Evolutionary conservation across 2,797 vertebrate species (phyloP), one percentile per base, ranked within the genome.

Genomic region (Myotis vivesi): DNA sequence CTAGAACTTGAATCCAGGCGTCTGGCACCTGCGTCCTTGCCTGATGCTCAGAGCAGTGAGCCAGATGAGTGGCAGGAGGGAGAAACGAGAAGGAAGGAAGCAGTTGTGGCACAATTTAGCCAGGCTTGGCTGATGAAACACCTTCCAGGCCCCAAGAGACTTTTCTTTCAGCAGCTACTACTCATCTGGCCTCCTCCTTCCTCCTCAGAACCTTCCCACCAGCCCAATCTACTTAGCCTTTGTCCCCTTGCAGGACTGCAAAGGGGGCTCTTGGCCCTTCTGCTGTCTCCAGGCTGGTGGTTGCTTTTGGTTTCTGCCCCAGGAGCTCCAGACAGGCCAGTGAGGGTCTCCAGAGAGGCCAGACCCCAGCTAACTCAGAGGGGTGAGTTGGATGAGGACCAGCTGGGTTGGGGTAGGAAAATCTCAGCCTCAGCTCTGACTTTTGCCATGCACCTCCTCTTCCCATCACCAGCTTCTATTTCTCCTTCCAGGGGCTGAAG

Each of bases 281-380:
- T 72, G 59, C 49, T 86, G 28, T 69, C 85, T 89, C 25, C 25
- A 75, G 46, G 49, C 72, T 91, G 33, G 72, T 33, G 80, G 68
- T 11, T 79, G 64, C 28, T 41, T 76, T 33, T 89, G 77, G 86
- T 66, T 92, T 86, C 44, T 85, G 68, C 30, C 64, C 30, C 33
- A 71, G 90, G 53, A 93, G 76, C 88, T 77, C 38, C 30, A 28
- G 86, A 91, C 23, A 33, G 57, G 41, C 23, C 91, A 80, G n/a
- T 6, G 33, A 51, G 79, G 68, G 51, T 96, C 90, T 89, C 53
- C 33, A 46, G 89, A 77, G 86, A 93, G 75, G 36, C 84, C 57
- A 96, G 91, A 80, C n/a, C 84, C 57, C 19, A 33, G 9, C 30
- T 33, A 33, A 51, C 62, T n/a, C 62, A 49, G 44, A 66, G 28